Percentiles rank a stretch among this genome's conserved stretches.
These are phyloP conservation scores for Drosophila lacertosa DNA, from an alignment of 1,140 invertebrate genomes.

Conservation along the genomic window DNA sequence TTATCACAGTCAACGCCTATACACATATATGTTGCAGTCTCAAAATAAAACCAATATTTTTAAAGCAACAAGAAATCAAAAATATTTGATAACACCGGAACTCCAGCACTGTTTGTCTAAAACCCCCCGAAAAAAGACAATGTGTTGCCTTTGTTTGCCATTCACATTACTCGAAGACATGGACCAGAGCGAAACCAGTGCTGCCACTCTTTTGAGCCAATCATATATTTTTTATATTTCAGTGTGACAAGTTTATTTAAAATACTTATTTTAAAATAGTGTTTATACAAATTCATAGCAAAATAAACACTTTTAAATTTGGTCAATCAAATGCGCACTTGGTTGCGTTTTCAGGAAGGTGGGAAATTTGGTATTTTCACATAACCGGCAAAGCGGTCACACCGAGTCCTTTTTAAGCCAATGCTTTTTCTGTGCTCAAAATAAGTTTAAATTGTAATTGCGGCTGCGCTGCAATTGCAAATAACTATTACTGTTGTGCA, in stretches of 20 bases:
- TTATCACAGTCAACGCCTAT: conserved; percentile 21
- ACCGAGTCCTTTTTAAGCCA: conserved; percentile 22
- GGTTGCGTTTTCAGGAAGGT: too few species aligned
- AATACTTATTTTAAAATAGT: background rate
- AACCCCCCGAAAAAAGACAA: conserved; percentile 39
- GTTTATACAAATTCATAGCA: background rate
- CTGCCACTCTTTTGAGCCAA: conserved; percentile 8
- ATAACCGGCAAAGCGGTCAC: conserved; percentile 25
- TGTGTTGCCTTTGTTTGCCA: conserved; percentile 1
- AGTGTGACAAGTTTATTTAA: background rate
- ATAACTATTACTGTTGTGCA: conserved; percentile 2
- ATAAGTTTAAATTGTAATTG: conserved; percentile 25
- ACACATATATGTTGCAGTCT: background rate
- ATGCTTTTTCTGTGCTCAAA: conserved; percentile 38
- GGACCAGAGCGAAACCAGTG: background rate
- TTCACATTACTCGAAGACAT: conserved; percentile 13
- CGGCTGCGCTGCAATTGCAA: conserved; percentile 4
- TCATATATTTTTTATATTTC: too few species aligned
- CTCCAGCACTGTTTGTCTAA: background rate
- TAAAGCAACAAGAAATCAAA: too few species aligned
- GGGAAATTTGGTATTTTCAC: conserved; percentile 21
- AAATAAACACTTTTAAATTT: too few species aligned
- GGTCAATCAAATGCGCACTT: too few species aligned
- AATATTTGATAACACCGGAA: too few species aligned
- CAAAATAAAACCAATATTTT: background rate